Percentiles rank a stretch among this genome's conserved stretches.
Evolutionary conservation across 1,140 invertebrate genomes (phyloP).

Genomic region (Pollicipes pollicipes): DNA sequence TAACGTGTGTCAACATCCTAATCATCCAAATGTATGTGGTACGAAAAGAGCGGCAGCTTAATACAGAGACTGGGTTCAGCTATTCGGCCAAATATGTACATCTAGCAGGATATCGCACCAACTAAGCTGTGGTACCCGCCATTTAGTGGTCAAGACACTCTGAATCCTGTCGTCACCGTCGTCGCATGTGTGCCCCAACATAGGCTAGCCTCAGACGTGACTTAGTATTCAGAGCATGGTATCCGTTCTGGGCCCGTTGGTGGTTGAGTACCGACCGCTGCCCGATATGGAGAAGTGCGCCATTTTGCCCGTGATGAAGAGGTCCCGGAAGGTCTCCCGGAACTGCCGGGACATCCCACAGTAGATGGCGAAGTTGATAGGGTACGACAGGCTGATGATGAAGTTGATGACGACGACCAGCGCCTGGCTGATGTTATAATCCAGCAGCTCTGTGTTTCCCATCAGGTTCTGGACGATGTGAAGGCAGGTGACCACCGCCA

Average conservation of each 20-base stretch:
- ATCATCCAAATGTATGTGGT: no score
- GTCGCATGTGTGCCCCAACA: no score
- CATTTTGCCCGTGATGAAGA: conserved; percentile 48
- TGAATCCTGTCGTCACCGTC: no score
- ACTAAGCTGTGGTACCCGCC: no score
- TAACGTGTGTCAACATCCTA: no score
- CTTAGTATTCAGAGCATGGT: no score
- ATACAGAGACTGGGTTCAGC: no score
- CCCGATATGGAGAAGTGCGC: neutral
- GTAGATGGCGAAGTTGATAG: conserved; percentile 88
- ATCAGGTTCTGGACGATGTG: conserved; percentile 60
- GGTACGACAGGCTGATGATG: conserved; percentile 76
- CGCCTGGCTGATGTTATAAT: conserved; percentile 61
- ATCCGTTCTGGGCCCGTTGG: neutral
- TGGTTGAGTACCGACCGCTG: neutral
- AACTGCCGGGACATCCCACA: conserved; percentile 89
- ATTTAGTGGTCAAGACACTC: no score
- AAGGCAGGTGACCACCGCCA: conserved; percentile 66
- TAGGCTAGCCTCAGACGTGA: no score
- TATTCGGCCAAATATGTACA: no score
- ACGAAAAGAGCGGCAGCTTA: no score
- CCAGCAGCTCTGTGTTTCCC: conserved; percentile 39
- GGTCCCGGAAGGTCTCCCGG: conserved; percentile 75
- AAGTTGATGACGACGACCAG: conserved; percentile 76
- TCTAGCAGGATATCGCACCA: no score